phyloP scores from a whole-genome alignment of 1,140 invertebrate genomes.

The Camponotus pennsylvanicus region DNA sequence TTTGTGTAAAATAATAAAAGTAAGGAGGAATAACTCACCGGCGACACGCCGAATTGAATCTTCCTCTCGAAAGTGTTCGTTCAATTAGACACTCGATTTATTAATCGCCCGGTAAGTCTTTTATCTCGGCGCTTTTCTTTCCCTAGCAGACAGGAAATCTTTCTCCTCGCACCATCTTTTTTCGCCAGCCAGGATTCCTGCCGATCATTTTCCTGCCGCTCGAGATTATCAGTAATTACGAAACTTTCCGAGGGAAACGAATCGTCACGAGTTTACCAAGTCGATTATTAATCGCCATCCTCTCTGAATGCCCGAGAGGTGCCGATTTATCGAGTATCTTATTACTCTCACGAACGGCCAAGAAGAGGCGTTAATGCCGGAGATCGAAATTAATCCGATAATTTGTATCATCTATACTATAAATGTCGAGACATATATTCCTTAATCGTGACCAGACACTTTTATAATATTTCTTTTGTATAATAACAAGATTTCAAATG shows the following conservation, averaged over 20 bases:
- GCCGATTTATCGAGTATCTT: conserved; percentile 35
- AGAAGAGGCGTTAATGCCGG: neutral
- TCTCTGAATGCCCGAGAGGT: conserved; percentile 27
- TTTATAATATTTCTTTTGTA: no score
- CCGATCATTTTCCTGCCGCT: conserved; percentile 49
- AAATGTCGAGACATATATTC: neutral
- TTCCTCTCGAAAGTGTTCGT: conserved; percentile 42
- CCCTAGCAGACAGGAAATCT: conserved; percentile 51
- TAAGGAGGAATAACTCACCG: conserved; percentile 33
- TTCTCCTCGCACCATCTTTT: conserved; percentile 47
- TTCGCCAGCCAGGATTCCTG: conserved; percentile 1
- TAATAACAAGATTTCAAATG: no score
- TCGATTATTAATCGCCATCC: conserved; percentile 64
- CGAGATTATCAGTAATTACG: conserved; percentile 71
- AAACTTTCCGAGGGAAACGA: conserved; percentile 60
- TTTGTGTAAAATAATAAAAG: conserved; percentile 37
- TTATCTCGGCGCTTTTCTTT: conserved; percentile 46
- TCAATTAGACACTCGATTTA: conserved; percentile 65
- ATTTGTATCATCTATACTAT: conserved; percentile 22
- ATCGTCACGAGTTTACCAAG: conserved; percentile 55
- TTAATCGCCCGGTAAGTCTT: conserved; percentile 60
- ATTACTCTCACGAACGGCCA: conserved; percentile 1
- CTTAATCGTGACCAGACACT: neutral
- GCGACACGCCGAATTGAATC: conserved; percentile 47
- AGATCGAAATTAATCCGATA: conserved; percentile 35